These are phyloP conservation scores for Himalopsyche kuldschensis DNA, from an alignment of 2,888 invertebrate genomes.

Conservation along the genomic window DNA sequence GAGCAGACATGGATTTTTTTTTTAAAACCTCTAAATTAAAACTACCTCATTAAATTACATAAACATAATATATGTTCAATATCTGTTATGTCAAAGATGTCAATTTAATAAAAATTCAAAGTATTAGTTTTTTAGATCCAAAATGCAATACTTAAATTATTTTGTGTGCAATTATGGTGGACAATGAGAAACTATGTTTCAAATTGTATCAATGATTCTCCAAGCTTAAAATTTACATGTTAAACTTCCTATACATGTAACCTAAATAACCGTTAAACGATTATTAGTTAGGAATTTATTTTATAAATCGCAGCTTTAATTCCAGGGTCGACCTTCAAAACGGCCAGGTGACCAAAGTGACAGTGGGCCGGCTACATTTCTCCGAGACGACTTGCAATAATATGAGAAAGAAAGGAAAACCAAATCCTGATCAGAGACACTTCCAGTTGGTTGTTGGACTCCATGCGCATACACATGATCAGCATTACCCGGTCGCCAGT, in stretches of 20 bases:
- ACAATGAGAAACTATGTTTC: too few relatives aligned
- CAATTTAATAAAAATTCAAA: too few relatives aligned
- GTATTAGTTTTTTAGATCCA: background rate
- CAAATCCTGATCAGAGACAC: constrained; percentile 98
- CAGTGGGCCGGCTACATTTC: constrained; percentile 95
- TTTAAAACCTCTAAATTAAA: too few relatives aligned
- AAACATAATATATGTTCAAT: background rate
- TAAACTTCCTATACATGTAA: too few relatives aligned
- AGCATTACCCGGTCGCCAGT: constrained; percentile 79
- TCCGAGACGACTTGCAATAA: constrained; percentile 98
- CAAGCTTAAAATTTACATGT: too few relatives aligned
- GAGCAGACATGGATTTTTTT: too few relatives aligned
- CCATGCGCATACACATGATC: constrained; percentile 82
- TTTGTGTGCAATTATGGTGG: too few relatives aligned
- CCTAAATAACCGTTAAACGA: background rate
- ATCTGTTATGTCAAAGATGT: too few relatives aligned
- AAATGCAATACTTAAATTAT: too few relatives aligned
- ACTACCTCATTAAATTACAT: too few relatives aligned
- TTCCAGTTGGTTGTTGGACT: constrained; percentile 93
- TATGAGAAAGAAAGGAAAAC: constrained; percentile 97
- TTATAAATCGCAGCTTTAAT: constrained; percentile 1
- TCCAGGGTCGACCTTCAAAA: constrained; percentile 80
- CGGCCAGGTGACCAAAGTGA: constrained; percentile 88
- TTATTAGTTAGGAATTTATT: background rate
- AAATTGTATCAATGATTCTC: too few relatives aligned